phyloP scores from a whole-genome alignment of 2,888 invertebrate species.

The Machimus rusticus region DNA sequence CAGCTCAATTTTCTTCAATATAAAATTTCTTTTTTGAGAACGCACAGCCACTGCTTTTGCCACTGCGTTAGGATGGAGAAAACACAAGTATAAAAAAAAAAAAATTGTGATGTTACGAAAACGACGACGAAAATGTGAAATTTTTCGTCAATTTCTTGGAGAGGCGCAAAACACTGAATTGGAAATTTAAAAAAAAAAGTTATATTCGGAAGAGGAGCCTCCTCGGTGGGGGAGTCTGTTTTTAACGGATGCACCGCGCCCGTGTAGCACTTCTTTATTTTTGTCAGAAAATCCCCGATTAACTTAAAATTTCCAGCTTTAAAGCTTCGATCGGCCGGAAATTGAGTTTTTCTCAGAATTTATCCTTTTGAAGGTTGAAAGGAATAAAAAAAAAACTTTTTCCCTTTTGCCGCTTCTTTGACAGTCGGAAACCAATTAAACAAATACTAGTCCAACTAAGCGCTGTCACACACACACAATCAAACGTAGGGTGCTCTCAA shows the following conservation, averaged over 20 bases:
- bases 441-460: background rate
- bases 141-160: background rate
- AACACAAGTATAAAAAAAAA: too few relatives aligned
- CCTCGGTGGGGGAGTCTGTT: background rate
- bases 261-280: background rate
- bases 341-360: background rate
- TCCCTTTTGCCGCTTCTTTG: constrained; percentile 27
- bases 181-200: background rate
- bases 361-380: background rate
- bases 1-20: background rate
- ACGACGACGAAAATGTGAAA: background rate
- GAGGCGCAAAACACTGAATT: background rate
- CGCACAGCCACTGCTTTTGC: background rate
- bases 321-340: background rate
- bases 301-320: background rate
- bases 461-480: background rate
- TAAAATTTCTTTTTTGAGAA: background rate
- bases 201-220: background rate
- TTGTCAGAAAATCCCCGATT: background rate
- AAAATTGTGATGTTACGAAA: background rate
- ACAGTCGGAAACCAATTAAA: constrained; percentile 11
- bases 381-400: background rate
- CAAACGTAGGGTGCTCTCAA: background rate
- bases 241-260: background rate
- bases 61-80: background rate